These are phyloP conservation scores for Stegodyphus dumicola DNA, from an alignment of 1,140 invertebrate genomes.

Conservation along the genomic window DNA sequence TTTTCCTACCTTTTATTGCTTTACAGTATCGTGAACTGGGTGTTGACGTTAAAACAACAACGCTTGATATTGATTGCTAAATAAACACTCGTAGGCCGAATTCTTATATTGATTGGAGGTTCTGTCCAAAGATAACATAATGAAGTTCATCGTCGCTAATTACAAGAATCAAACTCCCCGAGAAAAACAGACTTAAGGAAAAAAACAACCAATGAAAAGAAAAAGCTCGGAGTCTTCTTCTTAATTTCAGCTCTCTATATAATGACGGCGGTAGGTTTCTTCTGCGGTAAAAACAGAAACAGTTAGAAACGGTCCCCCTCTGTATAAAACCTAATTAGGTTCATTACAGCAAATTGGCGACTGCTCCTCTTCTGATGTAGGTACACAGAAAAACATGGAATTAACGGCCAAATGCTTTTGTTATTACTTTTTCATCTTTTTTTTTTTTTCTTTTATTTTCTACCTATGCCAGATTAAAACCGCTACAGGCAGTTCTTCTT, in stretches of 20 bases:
- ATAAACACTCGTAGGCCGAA: too few relatives aligned
- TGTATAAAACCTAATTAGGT: constrained; percentile 58
- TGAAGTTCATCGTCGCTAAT: constrained; percentile 47
- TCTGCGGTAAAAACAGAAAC: constrained; percentile 54
- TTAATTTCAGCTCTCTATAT: constrained; percentile 45
- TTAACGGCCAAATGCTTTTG: constrained; percentile 47
- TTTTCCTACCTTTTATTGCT: too few relatives aligned
- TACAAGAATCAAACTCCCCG: constrained; percentile 36
- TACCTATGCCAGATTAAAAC: constrained; percentile 42
- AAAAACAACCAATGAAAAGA: constrained; percentile 10
- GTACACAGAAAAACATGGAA: constrained; percentile 58
- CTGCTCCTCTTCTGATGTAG: constrained; percentile 33
- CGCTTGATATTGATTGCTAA: too few relatives aligned
- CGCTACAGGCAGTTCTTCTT: neutral
- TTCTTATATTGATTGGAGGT: constrained; percentile 25
- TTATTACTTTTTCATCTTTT: neutral
- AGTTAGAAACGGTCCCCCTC: constrained; percentile 32
- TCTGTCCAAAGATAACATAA: constrained; percentile 7
- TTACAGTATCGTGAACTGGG: too few relatives aligned
- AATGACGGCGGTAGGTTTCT: constrained; percentile 47
- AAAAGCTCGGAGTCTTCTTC: constrained; percentile 25
- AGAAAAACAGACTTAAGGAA: constrained; percentile 8
- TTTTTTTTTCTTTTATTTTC: constrained; percentile 24
- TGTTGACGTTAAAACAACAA: too few relatives aligned
- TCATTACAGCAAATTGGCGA: constrained; percentile 57